These are phyloP conservation scores for Sarcophaga bullata DNA, from an alignment of 1,140 invertebrate genomes.

Conservation along the genomic window DNA sequence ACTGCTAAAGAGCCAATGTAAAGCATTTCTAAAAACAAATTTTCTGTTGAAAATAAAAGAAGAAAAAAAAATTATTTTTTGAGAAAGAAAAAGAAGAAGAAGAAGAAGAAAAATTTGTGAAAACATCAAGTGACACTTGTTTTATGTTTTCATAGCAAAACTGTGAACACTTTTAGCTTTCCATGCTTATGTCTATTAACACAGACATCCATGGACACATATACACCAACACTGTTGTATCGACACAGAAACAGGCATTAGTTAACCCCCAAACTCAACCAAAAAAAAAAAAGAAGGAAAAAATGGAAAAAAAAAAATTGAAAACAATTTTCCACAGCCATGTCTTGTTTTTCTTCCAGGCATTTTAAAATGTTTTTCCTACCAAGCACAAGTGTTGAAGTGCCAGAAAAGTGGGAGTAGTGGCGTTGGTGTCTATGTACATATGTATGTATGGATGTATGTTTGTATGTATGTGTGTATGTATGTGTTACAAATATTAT, in stretches of 20 bases:
- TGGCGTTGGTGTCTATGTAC: no score
- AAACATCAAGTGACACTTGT: conserved; percentile 21
- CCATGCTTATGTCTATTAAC: neutral
- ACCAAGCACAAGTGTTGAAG: no score
- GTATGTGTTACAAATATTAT: neutral
- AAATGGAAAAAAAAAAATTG: no score
- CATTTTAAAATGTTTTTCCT: neutral
- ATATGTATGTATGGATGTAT: neutral
- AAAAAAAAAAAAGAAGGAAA: no score
- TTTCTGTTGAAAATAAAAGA: no score
- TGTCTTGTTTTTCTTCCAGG: neutral
- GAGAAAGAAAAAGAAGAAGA: no score
- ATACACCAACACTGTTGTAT: neutral
- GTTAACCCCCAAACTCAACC: no score
- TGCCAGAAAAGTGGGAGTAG: no score
- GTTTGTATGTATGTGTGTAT: neutral
- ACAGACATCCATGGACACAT: neutral
- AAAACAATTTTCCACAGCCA: neutral
- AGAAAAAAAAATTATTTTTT: no score
- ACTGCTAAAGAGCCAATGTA: no score
- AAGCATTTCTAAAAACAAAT: no score
- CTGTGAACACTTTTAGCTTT: conserved; percentile 17
- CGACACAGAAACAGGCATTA: neutral
- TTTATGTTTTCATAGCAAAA: conserved; percentile 8
- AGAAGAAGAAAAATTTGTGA: neutral